These are phyloP conservation scores for Melanophora roralis DNA, from an alignment of 2,888 invertebrate genomes.

Conservation along the genomic window DNA sequence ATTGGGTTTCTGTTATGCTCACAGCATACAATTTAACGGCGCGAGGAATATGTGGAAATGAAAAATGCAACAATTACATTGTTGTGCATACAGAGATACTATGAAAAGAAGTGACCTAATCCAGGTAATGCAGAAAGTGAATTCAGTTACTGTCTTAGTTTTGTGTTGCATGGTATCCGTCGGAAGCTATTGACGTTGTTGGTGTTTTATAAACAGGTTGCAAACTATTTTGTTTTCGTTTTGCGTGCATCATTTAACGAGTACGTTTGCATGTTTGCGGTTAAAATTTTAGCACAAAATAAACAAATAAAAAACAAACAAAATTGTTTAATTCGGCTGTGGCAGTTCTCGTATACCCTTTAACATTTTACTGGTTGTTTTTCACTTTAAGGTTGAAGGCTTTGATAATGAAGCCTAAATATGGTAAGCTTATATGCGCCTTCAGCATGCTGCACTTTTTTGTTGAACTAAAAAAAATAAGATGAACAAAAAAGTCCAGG, in stretches of 20 bases:
- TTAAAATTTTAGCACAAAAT: neutral
- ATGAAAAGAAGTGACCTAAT: constrained; percentile 71
- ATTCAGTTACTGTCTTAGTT: constrained; percentile 75
- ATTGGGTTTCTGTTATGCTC: constrained; percentile 8
- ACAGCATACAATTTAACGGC: neutral
- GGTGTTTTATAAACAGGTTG: constrained; percentile 45
- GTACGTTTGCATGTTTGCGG: constrained; percentile 21
- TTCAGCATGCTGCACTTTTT: too few relatives aligned
- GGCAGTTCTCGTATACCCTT: too few relatives aligned
- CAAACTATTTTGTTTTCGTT: constrained; percentile 53
- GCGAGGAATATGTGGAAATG: constrained; percentile 43
- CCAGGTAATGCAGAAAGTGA: constrained; percentile 73
- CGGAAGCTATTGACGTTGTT: constrained; percentile 56
- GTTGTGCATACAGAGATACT: constrained; percentile 24
- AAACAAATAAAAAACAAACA: constrained; percentile 11
- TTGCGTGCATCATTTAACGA: constrained; percentile 49
- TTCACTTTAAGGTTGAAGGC: too few relatives aligned
- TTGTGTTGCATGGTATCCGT: constrained; percentile 69
- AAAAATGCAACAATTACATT: constrained; percentile 40
- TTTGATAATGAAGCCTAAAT: too few relatives aligned
- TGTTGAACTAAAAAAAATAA: too few relatives aligned
- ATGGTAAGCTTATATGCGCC: too few relatives aligned
- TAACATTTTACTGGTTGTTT: too few relatives aligned
- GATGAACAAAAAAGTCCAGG: too few relatives aligned
- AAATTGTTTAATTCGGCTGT: too few relatives aligned